Evolutionary conservation across 2,797 vertebrate genomes (phyloP), one percentile per base, ranked within the genome.

Genomic region (Gobio occitaniae): DNA sequence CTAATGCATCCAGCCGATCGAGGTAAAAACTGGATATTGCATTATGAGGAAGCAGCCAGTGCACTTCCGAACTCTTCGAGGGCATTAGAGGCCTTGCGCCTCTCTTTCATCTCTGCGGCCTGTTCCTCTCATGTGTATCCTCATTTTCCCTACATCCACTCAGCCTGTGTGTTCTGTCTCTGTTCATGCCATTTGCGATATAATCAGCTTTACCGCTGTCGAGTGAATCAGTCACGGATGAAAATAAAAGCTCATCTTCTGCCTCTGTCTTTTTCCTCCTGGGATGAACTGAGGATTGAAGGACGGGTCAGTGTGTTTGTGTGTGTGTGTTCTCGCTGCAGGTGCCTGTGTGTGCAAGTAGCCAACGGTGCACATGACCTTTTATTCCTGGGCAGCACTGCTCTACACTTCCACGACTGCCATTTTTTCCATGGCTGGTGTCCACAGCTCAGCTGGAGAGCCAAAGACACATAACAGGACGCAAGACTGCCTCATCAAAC

Each of bases 171-270:
- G 69, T 71, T 83, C 54, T 50, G 54, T 52, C 59, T 83, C 81
- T 83, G 76, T 15, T 79, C 77, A 66, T 79, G 61, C 77, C 61
- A 36, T 79, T 50, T 38, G 78, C 15, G 65, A 52, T 70, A 70
- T 70, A 70, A 80, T 69, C 65, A 70, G 78, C 63, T 80, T 80
- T 80, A 50, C 78, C 4, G 47, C 78, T 68, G 78, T 48, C 17
- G 44, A 52, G 47, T 80, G 25, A 56, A 80, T 69, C 79, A 41
- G 63, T 54, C 66, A 69, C 19, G 21, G 65, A n/a, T 41, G 47
- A 80, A 80, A 80, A 52, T 70, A 80, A 70, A 80, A 70, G 65
- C 65, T 80, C 79, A 84, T 52, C 48, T 69, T 32, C 17, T 79
- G 38, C 52, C 17, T 82, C 16, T 56, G 38, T 76, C 52, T 75